Evolutionary conservation across 2,797 vertebrate genomes (phyloP), one percentile per base, ranked within the genome.

Genomic region (Lateolabrax maculatus): DNA sequence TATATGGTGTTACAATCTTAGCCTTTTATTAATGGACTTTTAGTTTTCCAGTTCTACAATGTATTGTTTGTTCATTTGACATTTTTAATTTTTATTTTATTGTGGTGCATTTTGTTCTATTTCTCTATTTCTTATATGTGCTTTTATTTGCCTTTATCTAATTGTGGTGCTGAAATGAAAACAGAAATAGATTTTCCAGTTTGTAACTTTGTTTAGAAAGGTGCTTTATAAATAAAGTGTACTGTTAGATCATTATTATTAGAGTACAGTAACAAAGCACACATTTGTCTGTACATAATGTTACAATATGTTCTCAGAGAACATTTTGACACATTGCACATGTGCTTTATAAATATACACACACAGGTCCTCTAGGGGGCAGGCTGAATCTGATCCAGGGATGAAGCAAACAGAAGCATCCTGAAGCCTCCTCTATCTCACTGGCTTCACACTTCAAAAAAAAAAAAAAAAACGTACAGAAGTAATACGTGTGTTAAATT

Each of bases 311-410:
- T 23, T 43, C 16, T 51, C 25, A 9, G 21, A 29, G 55, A 3
- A 6, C n/a, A 56, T 66, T 70, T 62, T 29, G 25, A 48, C 49
- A 53, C 44, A 53, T 0, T 8, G 44, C 29, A 55, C 51, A 1
- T 34, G 49, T 9, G 34, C 36, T 60, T 67, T 36, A 36, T 6
- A 63, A 34, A 80, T 48, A 61, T 84, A 51, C 23, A 60, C 43
- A 51, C 13, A 51, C 19, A 46, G 12, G 2, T 86, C 93, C 95
- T 93, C 93, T 85, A 94, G 94, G 90, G 91, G 93, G 93, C 94
- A 93, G 79, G 57, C 83, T 89, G 60, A 44, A 78, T 84, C 87
- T 85, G 84, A 90, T 72, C 9, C 25, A 60, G 23, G 16, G 18
- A 84, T 44, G 56, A 52, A 65, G 55, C 0, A 3, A 60, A 69